These are phyloP conservation scores for Potorous gilbertii DNA, from an alignment of 2,797 vertebrate species.

Conservation along the genomic window DNA sequence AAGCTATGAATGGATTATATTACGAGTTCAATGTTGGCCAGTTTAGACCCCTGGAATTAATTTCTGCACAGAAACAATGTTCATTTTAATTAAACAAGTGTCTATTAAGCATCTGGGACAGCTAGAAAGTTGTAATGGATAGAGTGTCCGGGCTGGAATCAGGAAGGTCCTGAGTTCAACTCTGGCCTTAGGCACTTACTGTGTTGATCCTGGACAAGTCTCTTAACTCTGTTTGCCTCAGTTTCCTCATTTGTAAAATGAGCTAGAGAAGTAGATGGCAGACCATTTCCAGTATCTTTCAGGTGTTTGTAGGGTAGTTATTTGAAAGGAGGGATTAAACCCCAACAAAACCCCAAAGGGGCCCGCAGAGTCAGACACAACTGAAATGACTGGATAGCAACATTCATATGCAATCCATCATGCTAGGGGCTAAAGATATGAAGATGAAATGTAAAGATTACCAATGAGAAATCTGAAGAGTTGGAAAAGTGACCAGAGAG, in stretches of 20 bases:
- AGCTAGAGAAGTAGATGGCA: background rate
- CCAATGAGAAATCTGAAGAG: background rate
- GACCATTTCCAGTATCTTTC: background rate
- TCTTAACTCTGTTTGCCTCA: background rate
- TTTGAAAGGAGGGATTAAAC: no score
- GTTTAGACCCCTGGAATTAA: background rate
- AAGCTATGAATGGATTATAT: background rate
- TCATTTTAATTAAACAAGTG: background rate
- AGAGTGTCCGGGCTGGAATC: background rate
- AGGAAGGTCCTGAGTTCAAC: background rate
- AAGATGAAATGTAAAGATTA: background rate
- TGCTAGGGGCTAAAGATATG: background rate
- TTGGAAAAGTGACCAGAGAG: background rate
- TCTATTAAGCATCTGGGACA: background rate
- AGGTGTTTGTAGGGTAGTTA: no score
- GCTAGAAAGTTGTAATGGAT: background rate
- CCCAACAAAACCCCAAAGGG: background rate
- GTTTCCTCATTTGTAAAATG: background rate
- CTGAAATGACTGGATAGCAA: background rate
- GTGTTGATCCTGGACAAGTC: background rate
- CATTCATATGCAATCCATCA: background rate
- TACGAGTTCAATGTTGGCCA: background rate
- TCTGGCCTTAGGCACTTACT: background rate
- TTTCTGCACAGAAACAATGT: background rate
- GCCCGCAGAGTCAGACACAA: background rate